Evolutionary conservation across 2,797 vertebrate species (phyloP).

Genomic region (Erethizon dorsatum): DNA sequence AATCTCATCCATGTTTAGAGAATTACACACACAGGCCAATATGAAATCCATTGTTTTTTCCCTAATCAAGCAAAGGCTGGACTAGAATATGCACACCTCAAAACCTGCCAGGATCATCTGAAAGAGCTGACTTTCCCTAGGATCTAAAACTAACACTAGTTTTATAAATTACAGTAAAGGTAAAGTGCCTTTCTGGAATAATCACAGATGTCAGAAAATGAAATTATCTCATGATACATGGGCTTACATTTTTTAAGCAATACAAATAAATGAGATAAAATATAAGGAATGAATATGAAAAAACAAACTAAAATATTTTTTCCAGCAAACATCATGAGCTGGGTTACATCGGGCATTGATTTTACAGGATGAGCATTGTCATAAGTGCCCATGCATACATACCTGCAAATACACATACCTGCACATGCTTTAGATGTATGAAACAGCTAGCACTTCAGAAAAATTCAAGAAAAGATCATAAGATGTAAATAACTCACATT

Average conservation of each 20-base stretch:
- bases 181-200: background rate
- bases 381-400: no score
- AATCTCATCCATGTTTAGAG: background rate
- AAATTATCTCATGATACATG: background rate
- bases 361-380: background rate
- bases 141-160: constrained; percentile 2
- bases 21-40: background rate
- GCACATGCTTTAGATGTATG: background rate
- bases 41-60: background rate
- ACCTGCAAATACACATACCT: background rate
- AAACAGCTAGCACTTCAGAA: background rate
- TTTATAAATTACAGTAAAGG: background rate
- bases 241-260: background rate
- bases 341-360: background rate
- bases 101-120: background rate
- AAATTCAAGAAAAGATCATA: background rate
- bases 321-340: background rate
- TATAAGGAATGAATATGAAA: background rate
- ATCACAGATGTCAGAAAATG: background rate
- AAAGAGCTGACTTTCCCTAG: background rate
- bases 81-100: background rate
- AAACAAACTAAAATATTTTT: background rate
- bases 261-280: background rate
- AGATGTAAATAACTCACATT: background rate
- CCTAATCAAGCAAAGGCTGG: background rate